phyloP scores from a whole-genome alignment of 23 tunicate species.

The Botrylloides violaceus region DNA sequence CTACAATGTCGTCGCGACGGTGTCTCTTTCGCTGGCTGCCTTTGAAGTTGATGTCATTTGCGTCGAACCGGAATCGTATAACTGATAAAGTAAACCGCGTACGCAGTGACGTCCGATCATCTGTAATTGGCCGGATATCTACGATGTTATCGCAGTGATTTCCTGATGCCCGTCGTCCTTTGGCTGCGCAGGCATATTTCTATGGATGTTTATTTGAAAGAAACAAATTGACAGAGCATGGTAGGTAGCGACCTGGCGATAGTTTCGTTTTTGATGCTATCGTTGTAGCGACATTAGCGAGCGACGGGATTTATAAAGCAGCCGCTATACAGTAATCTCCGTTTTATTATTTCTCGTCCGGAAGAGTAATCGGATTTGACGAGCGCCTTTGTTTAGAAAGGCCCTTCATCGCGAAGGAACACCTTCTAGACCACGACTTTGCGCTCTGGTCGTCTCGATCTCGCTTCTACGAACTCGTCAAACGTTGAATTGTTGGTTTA shows the following conservation, averaged over 20 bases:
- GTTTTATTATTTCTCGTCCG: no score
- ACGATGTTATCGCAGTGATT: neutral
- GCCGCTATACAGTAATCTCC: no score
- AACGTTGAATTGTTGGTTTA: slow-evolving; percentile 4
- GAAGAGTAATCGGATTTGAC: no score
- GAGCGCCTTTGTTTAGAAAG: no score
- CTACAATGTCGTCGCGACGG: neutral
- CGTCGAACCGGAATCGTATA: neutral
- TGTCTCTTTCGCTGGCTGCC: neutral
- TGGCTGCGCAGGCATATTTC: neutral
- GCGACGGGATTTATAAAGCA: no score
- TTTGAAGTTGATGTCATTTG: neutral
- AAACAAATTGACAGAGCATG: no score
- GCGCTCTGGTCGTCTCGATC: neutral
- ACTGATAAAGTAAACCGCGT: neutral
- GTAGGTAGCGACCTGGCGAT: no score
- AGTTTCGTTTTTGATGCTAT: no score
- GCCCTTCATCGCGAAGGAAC: no score
- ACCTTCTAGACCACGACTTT: no score
- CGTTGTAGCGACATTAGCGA: no score
- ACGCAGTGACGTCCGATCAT: neutral
- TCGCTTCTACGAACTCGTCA: neutral
- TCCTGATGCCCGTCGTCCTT: neutral
- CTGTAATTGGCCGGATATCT: slow-evolving; percentile 12
- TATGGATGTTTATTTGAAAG: no score